Percentiles rank a stretch among this genome's conserved stretches.
These are phyloP conservation scores for Sinocyclocheilus grahami DNA, from an alignment of 2,113 vertebrate genomes.

Conservation along the genomic window DNA sequence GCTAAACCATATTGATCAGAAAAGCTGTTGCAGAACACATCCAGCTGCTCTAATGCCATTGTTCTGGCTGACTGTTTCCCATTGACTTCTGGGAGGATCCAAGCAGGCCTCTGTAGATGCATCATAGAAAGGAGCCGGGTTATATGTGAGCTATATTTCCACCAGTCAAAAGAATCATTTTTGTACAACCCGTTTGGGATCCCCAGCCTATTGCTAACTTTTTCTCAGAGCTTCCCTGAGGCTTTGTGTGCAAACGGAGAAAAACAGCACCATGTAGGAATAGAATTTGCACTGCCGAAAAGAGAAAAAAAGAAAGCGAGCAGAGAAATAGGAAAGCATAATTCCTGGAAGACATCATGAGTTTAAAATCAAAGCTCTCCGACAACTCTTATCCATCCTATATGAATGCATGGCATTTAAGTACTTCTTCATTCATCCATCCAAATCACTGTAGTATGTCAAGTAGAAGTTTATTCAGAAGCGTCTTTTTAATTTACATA, in stretches of 20 bases:
- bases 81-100: constrained; percentile 53
- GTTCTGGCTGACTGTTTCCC: constrained; percentile 66
- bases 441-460: not conserved
- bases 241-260: constrained; percentile 67
- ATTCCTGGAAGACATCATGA: not conserved
- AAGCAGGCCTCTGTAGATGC: constrained; percentile 63
- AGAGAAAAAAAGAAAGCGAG: not conserved
- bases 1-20: constrained; percentile 43
- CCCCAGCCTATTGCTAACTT: constrained; percentile 58
- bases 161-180: constrained; percentile 71
- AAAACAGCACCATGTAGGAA: constrained; percentile 56
- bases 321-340: not conserved
- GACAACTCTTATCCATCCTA: not conserved
- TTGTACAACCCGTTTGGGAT: constrained; percentile 69
- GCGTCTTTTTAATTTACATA: not conserved
- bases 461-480: not conserved
- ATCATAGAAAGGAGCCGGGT: constrained; percentile 63
- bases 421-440: not conserved
- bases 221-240: constrained; percentile 53
- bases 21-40: constrained; percentile 33
- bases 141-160: constrained; percentile 73
- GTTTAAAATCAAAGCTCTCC: not conserved
- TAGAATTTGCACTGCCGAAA: constrained; percentile 64
- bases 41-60: constrained; percentile 31
- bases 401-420: not conserved